Evolutionary conservation across 2,888 invertebrate species (phyloP), one percentile per base, ranked within the genome.

Genomic region (Sussaba pulchella): DNA sequence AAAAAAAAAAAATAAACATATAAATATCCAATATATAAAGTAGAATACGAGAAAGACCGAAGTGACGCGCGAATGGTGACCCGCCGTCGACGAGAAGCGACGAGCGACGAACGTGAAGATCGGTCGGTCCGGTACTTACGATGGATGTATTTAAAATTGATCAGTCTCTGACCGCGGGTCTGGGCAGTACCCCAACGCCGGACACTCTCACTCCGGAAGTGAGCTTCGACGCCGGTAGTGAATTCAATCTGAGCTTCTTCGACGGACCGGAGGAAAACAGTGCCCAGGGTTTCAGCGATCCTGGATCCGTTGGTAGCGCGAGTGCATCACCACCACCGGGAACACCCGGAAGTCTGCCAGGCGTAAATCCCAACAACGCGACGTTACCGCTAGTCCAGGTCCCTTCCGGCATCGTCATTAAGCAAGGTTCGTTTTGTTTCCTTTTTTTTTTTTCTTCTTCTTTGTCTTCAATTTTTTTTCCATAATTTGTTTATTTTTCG

Each of bases 171-270:
- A 94, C 93, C 92, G 94, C 94, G 92, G 94, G 94, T 92, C 91
- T 95, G 91, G 94, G 94, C 87, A 93, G 93, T 89, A 94, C 94
- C 91, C 95, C 94, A 87, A 93, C 93, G 83, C 94, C 94, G 85
- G 94, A 94, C 91, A 94, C 94, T 92, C 93, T 94, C 88, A 93
- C 94, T 90, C 93, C 94, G 91, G 94, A 95, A 92, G 95, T 96
- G 86, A 94, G 94, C 89, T 95, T 96, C 92, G 96, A 96, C 92
- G 95, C 96, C 86, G 95, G 95, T 90, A 94, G 95, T 84, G 96
- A 96, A 92, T 97, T 97, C 92, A 96, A 96, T 92, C 94, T 97
- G 90, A 95, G 96, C 92, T 97, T 96, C 93, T 96, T 96, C 93
- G 96, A 97, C 92, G 93, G 93, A 41, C 93, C 94, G 66, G 96